Base-by-base conservation (phyloP, 2,888 invertebrate genomes). In the Caenorhabditis parvicauda region DNA sequence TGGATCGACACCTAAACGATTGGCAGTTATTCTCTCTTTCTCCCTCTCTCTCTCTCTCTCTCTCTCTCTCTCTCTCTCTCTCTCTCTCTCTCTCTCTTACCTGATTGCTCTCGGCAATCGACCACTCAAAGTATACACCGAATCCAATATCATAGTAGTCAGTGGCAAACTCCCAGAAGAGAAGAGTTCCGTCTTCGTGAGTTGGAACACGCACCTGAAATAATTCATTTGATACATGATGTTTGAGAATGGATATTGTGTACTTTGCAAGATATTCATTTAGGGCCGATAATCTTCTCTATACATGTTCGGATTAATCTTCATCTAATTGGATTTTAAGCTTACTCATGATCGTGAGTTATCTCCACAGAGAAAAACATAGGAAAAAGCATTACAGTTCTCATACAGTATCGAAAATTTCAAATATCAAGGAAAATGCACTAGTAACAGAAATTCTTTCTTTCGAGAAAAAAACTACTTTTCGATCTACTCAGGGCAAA, bases 91-190 rank as follows among this genome's bases (percentile, higher is more conserved):
- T n/a, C n/a, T n/a, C n/a, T n/a, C n/a, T n/a, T 21, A 75, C 91
- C 1, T 91, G 88, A 82, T 89, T 91, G 54, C 76, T 82, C 4
- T 83, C 83, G 2, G 83, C 80, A 39, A 83, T 77, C 50, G 89
- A 90, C 92, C 95, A 98, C 84, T 98, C 98, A 82, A 99, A 99
- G 83, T 90, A 94, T 46, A 99, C 88, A 1, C 98, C 98, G 83
- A 99, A 99, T 82, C 80, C 81, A 37, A 99, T 90, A 82, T 99
- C 98, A 81, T 94, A 98, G 81, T 89, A 88, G 82, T 99, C 98
- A 0, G 98, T 96, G 14, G 95, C 94, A 83, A 98, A 99, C 85
- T 99, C 98, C 96, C 96, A 98, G 84, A 93, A 96, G 37, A 99
- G 85, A 76, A 91, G 89, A 1, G 89, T 88, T 0, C 96, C 96